A percentile compares a stretch with the other conserved stretches of the same genome.
These are phyloP conservation scores for Platichthys stellatus DNA, from an alignment of 2,113 vertebrate species.

Conservation along the genomic window DNA sequence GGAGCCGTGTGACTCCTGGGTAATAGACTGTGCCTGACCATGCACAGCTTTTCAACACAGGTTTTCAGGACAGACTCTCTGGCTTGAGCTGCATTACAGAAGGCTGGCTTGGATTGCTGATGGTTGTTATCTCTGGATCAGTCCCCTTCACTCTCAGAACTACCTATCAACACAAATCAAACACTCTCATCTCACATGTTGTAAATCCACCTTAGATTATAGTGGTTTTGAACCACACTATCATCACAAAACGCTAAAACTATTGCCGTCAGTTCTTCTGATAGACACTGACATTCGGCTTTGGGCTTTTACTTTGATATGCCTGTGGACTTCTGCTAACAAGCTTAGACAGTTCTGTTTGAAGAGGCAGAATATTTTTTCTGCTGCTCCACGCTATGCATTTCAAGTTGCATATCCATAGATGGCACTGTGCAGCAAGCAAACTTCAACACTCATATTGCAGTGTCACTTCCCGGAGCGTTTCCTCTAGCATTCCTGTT, in stretches of 20 bases:
- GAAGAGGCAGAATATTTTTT: not conserved
- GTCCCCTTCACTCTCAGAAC: slow-evolving; percentile 1
- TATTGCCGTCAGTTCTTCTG: slow-evolving; percentile 3
- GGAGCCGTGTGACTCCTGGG: slow-evolving; percentile 66
- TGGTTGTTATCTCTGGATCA: slow-evolving; percentile 12
- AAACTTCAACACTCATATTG: slow-evolving; percentile 35
- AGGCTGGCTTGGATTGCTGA: slow-evolving; percentile 26
- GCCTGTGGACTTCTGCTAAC: not conserved
- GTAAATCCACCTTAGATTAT: slow-evolving; percentile 14
- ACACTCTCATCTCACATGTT: slow-evolving; percentile 9
- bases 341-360: slow-evolving; percentile 3
- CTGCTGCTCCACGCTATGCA: slow-evolving; percentile 39
- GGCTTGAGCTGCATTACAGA: slow-evolving; percentile 47
- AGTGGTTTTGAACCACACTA: not conserved
- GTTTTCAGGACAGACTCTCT: slow-evolving; percentile 52
- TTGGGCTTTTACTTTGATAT: slow-evolving; percentile 3
- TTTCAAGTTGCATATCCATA: slow-evolving; percentile 77
- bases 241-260: not conserved
- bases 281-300: slow-evolving; percentile 7
- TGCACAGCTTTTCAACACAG: slow-evolving; percentile 54
- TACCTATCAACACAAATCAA: slow-evolving; percentile 27
- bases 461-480: slow-evolving; percentile 44
- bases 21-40: slow-evolving; percentile 69
- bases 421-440: slow-evolving; percentile 82
- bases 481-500: slow-evolving; percentile 28